phyloP scores from a whole-genome alignment of 2,797 vertebrate genomes.

The Periophthalmus magnuspinnatus region DNA sequence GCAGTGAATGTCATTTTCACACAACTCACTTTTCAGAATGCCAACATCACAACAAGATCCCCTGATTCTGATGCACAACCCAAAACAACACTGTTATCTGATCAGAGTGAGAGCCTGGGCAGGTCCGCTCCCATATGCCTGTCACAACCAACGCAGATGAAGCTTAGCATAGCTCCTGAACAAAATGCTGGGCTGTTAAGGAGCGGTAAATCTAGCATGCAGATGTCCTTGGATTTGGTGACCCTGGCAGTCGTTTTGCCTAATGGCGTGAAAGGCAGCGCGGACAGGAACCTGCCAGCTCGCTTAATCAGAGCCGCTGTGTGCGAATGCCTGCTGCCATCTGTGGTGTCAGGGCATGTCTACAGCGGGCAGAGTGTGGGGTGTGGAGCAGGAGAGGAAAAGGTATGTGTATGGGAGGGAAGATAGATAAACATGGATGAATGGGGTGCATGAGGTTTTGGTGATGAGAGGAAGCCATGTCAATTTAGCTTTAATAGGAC shows the following conservation, averaged over 20 bases:
- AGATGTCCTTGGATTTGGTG: slow-evolving; percentile 61
- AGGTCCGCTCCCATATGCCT: slow-evolving; percentile 53
- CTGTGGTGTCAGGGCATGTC: slow-evolving; percentile 66
- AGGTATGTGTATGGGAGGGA: slow-evolving; percentile 46
- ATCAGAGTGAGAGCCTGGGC: slow-evolving; percentile 34
- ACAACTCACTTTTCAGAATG: slow-evolving; percentile 50
- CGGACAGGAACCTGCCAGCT: slow-evolving; percentile 70
- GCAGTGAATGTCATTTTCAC: slow-evolving; percentile 62
- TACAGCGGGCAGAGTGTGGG: slow-evolving; percentile 64
- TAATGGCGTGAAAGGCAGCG: slow-evolving; percentile 63
- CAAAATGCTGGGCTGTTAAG: slow-evolving; percentile 52
- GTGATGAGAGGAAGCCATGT: background rate
- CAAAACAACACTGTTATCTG: slow-evolving; percentile 57
- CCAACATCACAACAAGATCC: slow-evolving; percentile 52
- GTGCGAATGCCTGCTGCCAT: slow-evolving; percentile 68
- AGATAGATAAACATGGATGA: slow-evolving; percentile 34
- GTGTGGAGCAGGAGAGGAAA: slow-evolving; percentile 47
- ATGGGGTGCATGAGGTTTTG: slow-evolving; percentile 9
- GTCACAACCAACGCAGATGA: slow-evolving; percentile 46
- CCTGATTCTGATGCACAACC: slow-evolving; percentile 58
- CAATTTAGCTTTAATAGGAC: too few relatives aligned
- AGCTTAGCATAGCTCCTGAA: slow-evolving; percentile 30
- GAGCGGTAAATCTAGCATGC: slow-evolving; percentile 58
- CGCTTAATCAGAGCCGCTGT: slow-evolving; percentile 74
- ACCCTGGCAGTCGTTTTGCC: slow-evolving; percentile 50